Base-by-base conservation (phyloP, 2,888 invertebrate species). In the Leptopterna dolabrata region DNA sequence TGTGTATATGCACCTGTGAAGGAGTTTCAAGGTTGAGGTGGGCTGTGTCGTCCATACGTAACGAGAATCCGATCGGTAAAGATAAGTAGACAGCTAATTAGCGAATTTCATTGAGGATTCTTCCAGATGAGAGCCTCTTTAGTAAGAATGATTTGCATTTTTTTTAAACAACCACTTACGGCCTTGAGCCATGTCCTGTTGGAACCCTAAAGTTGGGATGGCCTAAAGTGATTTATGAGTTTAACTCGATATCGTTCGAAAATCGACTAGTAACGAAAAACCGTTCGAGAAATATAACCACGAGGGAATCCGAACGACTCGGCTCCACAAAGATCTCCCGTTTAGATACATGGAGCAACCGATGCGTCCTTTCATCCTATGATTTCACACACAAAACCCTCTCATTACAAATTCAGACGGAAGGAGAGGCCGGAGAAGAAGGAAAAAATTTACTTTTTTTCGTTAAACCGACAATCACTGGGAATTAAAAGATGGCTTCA, bases 391-490 rank as follows among this genome's bases (percentile, higher is more conserved):
- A 82, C 85, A 85, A 85, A 85, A 87, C 76, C 87, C 87, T 47
- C 55, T 78, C 82, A 87, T 87, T 87, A 87, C 78, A 82, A 87
- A 87, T 87, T 87, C 87, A 87, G 87, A 73, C 76, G 85, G 51
- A 85, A 45, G 24, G 76, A 27, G 30, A 43, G 71, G n/a, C 43
- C 6, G 73, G 43, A 70, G 24, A 41, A 76, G 29, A 45, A 51
- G 73, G n/a, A 63, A 51, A 11, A 19, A 24, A 63, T 24, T 63
- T n/a, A n/a, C n/a, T 63, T n/a, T 63, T 63, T 63, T 51, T 63
- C 29, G 73, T 85, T 78, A 43, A 63, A 63, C 85, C 85, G 71
- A 47, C 85, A 85, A 85, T 85, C 85, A 85, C 71, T 47, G 45
- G 73, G 85, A 85, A 73, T 85, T 85, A 85, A 73, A 43, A 43